Evolutionary conservation across 1,140 invertebrate species (phyloP), one percentile per base, ranked within the genome.

Genomic region (Wasmannia auropunctata): DNA sequence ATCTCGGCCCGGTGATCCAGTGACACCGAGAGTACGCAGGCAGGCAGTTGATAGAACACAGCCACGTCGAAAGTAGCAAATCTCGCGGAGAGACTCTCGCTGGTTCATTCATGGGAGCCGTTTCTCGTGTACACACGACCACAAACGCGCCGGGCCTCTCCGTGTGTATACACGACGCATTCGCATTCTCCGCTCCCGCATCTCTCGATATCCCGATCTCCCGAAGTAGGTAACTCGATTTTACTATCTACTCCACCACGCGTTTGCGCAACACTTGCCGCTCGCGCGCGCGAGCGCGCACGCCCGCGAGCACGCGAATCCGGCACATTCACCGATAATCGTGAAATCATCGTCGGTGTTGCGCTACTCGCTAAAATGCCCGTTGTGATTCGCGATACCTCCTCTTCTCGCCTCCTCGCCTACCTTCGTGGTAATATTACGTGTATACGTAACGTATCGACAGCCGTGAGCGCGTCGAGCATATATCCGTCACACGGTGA

Each of bases 201-300:
- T 51, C 63, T 67, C 63, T n/a, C 65, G 79, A 58, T 81, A 72
- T 56, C 46, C 43, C 62, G 58, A 77, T 63, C n/a, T n/a, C 31
- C 51, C 51, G 37, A 83, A 83, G 79, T 83, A 83, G 79, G 79
- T 83, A 83, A 83, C 79, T 83, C 79, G 67, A 83, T 83, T 83
- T 83, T 83, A 83, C 67, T 83, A 83, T 83, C 79, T 58, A 72
- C 51, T 83, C 69, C n/a, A n/a, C 74, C 79, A n/a, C 3, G 79
- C 58, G 79, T 83, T 83, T 83, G 79, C 79, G 79, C 67, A 83
- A 83, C 79, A 74, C 67, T 72, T 58, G 79, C 25, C 25, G 46
- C 46, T 51, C 72, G 51, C 49, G 77, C 25, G 16, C 31, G 0
- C 46, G 63, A n/a, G n/a, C n/a, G n/a, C n/a, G n/a, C n/a, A n/a